Evolutionary conservation across 2,113 vertebrate genomes (phyloP), one percentile per base, ranked within the genome.

Genomic region (Rhynchopsitta pachyrhyncha): DNA sequence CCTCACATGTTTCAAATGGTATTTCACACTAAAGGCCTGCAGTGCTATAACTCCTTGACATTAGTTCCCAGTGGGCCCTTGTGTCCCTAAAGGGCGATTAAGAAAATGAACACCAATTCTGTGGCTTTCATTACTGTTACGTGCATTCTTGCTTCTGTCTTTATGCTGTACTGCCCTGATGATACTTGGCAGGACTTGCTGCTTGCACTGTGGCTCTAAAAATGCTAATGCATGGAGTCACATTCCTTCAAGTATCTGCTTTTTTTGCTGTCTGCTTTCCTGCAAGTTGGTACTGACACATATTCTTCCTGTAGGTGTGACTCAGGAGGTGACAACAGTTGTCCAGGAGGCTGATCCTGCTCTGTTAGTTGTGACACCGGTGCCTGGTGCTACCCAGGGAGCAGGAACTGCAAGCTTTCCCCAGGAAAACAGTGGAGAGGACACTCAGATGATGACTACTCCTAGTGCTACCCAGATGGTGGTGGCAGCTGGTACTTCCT

Each of bases 251-350:
- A 44, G 31, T 7, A 35, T 28, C 55, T 77, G 29, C 69, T 67
- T 13, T 42, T 41, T 39, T 25, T 53, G 15, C 53, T n/a, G 28
- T 37, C 66, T 27, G 27, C 17, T 90, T 15, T 47, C 17, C 60
- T 33, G 39, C 15, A 59, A 82, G 85, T 67, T 67, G 39, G 16
- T 82, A 27, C 84, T 93, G 69, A 93, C 12, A 1, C 0, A 0
- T 88, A 55, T 95, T 64, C 20, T 68, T 33, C 66, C 90, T 75
- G 75, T 67, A 98, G 98, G 93, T 71, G 88, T 79, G 50, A 60
- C 95, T 57, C 86, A 80, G 91, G 97, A 97, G 80, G 90, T 88
- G 93, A 88, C 91, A 67, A 63, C 91, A 25, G 52, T 67, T 82
- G 66, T 39, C 87, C 93, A 84, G 87, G 96, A 97, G 67, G 46